Conservation (phyloP, 2,113 vertebrate species). For the Callospermophilus lateralis region DNA sequence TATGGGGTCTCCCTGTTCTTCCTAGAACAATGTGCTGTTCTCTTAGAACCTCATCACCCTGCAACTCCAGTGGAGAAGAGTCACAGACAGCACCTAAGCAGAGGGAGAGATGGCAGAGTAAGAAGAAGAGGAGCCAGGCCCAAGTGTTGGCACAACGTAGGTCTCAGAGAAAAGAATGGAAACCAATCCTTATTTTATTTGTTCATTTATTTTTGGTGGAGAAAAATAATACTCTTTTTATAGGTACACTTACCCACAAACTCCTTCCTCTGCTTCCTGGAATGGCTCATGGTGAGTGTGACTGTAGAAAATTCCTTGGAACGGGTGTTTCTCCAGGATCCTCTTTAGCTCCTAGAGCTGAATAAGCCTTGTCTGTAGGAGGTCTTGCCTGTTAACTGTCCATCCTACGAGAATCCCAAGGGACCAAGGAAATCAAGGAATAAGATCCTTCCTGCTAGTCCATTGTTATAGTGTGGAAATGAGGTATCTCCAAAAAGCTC, state of each 20-base stretch:
- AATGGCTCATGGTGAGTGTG: conserved; percentile 62
- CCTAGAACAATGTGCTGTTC: conserved; percentile 87
- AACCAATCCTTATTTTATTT: conserved; percentile 69
- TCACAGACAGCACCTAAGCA: conserved; percentile 84
- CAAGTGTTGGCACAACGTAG: conserved; percentile 81
- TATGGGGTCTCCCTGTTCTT: conserved; percentile 79
- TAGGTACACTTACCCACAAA: conserved; percentile 56
- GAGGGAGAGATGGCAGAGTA: conserved; percentile 83
- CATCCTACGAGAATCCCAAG: conserved; percentile 77
- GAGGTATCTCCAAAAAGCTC: too few species aligned
- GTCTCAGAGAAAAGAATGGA: conserved; percentile 85
- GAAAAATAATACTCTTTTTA: conserved; percentile 51
- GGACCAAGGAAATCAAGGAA: conserved; percentile 78
- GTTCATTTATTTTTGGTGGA: neutral
- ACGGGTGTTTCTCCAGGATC: conserved; percentile 24
- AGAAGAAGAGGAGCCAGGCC: conserved; percentile 84
- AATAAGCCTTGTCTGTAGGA: conserved; percentile 84
- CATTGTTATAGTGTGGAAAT: neutral
- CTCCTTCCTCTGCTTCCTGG: conserved; percentile 61
- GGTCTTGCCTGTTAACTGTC: conserved; percentile 72
- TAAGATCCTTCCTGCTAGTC: conserved; percentile 70
- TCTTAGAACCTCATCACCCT: conserved; percentile 68
- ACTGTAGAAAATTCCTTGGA: conserved; percentile 41
- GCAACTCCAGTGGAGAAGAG: conserved; percentile 81
- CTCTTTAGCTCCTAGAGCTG: conserved; percentile 77